Evolutionary conservation across 2,888 invertebrate genomes (phyloP).

Genomic region (Helobdella robusta): DNA sequence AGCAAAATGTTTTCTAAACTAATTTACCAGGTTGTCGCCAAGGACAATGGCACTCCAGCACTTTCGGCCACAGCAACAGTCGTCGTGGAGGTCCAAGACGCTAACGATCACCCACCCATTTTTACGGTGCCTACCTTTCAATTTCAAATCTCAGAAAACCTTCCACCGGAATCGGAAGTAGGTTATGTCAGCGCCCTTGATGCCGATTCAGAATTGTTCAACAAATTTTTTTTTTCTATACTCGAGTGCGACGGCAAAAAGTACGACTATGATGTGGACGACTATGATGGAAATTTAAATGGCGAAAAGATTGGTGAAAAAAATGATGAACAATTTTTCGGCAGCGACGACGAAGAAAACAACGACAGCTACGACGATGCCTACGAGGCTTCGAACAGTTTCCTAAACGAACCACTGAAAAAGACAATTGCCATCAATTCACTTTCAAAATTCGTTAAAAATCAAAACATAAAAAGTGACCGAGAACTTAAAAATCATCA

Average conservation of each 20-base stretch:
- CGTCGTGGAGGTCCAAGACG: conserved; percentile 12
- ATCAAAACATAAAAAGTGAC: background rate
- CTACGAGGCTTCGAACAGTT: background rate
- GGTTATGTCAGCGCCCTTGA: conserved; percentile 21
- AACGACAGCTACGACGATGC: background rate
- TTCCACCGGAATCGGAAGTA: background rate
- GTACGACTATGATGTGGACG: background rate
- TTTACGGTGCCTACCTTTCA: conserved; percentile 7
- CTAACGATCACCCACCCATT: conserved; percentile 18
- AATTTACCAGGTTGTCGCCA: conserved; percentile 10
- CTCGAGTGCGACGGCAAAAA: background rate
- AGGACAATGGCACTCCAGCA: conserved; percentile 10
- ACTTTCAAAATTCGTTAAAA: background rate
- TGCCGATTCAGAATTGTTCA: conserved; percentile 1
- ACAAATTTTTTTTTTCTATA: conserved; percentile 11
- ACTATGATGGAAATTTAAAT: background rate
- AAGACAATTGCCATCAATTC: too few species aligned
- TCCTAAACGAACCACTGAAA: background rate
- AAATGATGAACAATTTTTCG: background rate
- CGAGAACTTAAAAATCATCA: too few species aligned
- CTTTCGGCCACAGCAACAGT: background rate
- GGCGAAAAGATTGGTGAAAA: background rate
- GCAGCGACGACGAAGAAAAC: background rate
- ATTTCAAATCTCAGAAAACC: conserved; percentile 17
- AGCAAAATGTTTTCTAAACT: background rate